Evolutionary conservation across 35 echinoderm and acorn worm genomes (phyloP).

Genomic region (Apostichopus parvimensis): DNA sequence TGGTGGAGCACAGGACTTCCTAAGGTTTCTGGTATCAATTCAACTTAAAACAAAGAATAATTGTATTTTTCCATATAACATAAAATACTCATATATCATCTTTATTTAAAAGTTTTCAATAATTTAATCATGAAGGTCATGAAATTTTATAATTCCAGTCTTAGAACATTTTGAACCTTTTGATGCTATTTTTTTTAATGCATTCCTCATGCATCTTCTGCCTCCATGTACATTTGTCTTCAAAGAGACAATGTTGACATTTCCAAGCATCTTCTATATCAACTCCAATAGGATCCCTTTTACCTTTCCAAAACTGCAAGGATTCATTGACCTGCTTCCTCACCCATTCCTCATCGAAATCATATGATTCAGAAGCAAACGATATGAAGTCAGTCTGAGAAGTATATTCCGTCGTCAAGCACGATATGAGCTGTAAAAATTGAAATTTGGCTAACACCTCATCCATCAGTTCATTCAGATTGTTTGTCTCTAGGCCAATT

Average conservation of each 20-base stretch:
- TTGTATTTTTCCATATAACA: too few species aligned
- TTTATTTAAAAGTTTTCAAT: too few species aligned
- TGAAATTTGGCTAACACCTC: conserved; percentile 54
- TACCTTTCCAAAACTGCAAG: conserved; percentile 71
- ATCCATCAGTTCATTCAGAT: conserved; percentile 55
- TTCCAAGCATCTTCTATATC: conserved; percentile 88
- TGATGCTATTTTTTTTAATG: conserved; percentile 56
- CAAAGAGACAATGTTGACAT: conserved; percentile 65
- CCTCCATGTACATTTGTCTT: conserved; percentile 71
- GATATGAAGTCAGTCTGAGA: conserved; percentile 55
- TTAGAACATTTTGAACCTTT: conserved; percentile 21
- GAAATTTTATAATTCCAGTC: neutral
- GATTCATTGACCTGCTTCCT: conserved; percentile 49
- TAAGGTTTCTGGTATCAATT: too few species aligned
- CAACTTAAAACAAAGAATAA: too few species aligned
- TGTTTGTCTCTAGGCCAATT: conserved; percentile 30
- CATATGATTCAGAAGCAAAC: conserved; percentile 56
- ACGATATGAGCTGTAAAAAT: conserved; percentile 65
- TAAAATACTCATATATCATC: too few species aligned
- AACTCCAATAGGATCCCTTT: conserved; percentile 65
- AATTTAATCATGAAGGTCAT: too few species aligned
- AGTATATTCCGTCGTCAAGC: conserved; percentile 65
- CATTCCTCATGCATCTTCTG: conserved; percentile 64
- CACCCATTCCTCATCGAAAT: conserved; percentile 71
- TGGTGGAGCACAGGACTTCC: too few species aligned